Base-by-base conservation (phyloP, 1,140 invertebrate species). In the Penaeus vannamei region DNA sequence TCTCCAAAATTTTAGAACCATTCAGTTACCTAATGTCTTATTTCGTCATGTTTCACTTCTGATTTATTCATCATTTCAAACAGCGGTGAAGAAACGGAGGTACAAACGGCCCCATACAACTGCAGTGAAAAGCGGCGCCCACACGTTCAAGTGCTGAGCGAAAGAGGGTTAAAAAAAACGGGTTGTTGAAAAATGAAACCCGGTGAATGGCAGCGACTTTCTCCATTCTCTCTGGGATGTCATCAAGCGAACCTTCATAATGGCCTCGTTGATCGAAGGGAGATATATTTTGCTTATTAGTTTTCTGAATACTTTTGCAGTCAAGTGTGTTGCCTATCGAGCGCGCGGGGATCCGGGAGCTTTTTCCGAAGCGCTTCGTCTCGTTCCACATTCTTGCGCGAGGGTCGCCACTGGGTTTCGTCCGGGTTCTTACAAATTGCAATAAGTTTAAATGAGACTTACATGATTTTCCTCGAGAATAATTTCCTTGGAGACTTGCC, bases 231-330 rank as follows among this genome's bases (percentile, higher is more conserved):
- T 80, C 85, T 62, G 60, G 85, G 69, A 26, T 32, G 72, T 76
- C 72, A 76, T 76, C 72, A 76, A 32, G 72, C 72, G 72, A 64
- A 32, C 60, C 85, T 29, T 86, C 85, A 86, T 86, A 87, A 87
- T 87, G 61, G 86, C 36, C 79, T 87, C 79, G 36, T 87, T 87
- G 86, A 87, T 87, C 86, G 86, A 87, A 80, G 77, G 77, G 80
- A 87, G 86, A 87, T 87, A 87, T 87, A 87, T 87, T 87, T 87
- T 87, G 86, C 86, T 87, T 87, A 87, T 87, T 87, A 87, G 86
- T 87, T 87, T 87, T 87, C 86, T 87, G 86, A 87, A 87, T 87
- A 87, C 86, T 87, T 87, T 87, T 87, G 79, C 86, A 87, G 86
- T 80, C 86, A 81, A 87, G 86, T 87, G 86, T 87, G 86, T 82